phyloP scores from a whole-genome alignment of 2,888 invertebrate genomes.

The Drosophila percnosoma region DNA sequence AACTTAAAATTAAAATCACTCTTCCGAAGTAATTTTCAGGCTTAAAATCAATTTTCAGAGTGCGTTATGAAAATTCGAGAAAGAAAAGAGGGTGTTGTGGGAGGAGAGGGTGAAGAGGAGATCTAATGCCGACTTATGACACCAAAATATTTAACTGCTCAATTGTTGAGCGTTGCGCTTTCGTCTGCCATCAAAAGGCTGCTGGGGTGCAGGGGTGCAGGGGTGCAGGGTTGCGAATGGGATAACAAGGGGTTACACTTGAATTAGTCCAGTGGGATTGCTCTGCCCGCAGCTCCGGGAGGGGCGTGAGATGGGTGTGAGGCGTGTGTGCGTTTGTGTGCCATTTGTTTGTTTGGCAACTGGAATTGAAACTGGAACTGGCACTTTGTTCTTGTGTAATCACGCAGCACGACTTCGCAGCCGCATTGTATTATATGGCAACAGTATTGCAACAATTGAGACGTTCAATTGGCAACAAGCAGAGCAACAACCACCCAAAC shows the following conservation, averaged over 20 bases:
- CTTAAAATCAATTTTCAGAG: constrained; percentile 43
- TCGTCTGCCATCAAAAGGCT: constrained; percentile 16
- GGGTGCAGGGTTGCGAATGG: constrained; percentile 32
- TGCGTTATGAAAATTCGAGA: neutral
- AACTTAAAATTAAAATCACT: neutral
- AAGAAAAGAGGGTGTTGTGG: too few relatives aligned
- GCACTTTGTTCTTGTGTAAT: constrained; percentile 65
- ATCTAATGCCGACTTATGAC: constrained; percentile 83
- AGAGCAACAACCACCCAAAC: constrained; percentile 23
- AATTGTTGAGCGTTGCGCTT: constrained; percentile 76
- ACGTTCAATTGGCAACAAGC: constrained; percentile 77
- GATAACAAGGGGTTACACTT: constrained; percentile 73
- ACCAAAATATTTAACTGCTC: constrained; percentile 84
- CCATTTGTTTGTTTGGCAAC: constrained; percentile 62
- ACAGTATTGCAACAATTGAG: constrained; percentile 63
- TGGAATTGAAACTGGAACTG: constrained; percentile 17
- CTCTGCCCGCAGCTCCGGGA: constrained; percentile 5
- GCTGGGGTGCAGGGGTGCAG: neutral
- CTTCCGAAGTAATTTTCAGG: neutral
- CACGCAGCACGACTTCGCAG: constrained; percentile 70
- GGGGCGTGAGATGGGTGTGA: constrained; percentile 14
- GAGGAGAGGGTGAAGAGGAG: neutral
- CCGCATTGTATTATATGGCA: constrained; percentile 31
- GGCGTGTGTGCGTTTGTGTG: constrained; percentile 27
- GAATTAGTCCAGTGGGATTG: constrained; percentile 84